Percentiles rank a stretch among this genome's conserved stretches.
phyloP scores from a whole-genome alignment of 2,888 invertebrate species.

The Gastrophysa polygoni region DNA sequence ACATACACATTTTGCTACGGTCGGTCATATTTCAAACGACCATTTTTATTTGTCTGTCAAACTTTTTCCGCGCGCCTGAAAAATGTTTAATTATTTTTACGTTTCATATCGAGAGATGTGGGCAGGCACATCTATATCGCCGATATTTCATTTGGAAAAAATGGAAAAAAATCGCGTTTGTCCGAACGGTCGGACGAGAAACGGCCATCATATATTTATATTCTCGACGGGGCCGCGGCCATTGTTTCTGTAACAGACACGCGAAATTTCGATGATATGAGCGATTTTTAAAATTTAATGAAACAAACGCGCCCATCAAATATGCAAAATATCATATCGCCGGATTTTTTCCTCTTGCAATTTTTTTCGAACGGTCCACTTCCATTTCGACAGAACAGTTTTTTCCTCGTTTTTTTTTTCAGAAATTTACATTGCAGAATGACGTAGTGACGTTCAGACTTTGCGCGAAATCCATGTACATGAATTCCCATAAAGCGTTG shows the following conservation, averaged over 20 bases:
- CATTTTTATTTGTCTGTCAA: slow-evolving; percentile 62
- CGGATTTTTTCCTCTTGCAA: slow-evolving; percentile 50
- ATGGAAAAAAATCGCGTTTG: slow-evolving; percentile 49
- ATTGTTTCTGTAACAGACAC: slow-evolving; percentile 56
- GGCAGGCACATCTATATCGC: slow-evolving; percentile 57
- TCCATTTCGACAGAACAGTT: slow-evolving; percentile 40
- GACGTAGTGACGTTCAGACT: slow-evolving; percentile 40
- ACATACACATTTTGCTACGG: slow-evolving; percentile 48
- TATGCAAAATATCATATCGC: slow-evolving; percentile 57
- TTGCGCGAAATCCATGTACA: slow-evolving; percentile 24
- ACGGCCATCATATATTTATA: slow-evolving; percentile 60
- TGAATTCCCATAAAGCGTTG: slow-evolving; percentile 8
- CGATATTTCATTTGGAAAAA: slow-evolving; percentile 61
- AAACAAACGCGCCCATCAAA: slow-evolving; percentile 57
- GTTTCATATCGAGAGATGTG: slow-evolving; percentile 59
- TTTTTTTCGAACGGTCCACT: slow-evolving; percentile 48
- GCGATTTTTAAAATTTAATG: slow-evolving; percentile 57
- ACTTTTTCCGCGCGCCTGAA: slow-evolving; percentile 61
- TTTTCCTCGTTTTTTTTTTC: slow-evolving; percentile 36
- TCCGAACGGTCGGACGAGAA: slow-evolving; percentile 44
- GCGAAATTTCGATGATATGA: slow-evolving; percentile 55
- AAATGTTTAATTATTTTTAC: slow-evolving; percentile 62
- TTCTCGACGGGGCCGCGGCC: slow-evolving; percentile 55
- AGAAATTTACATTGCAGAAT: slow-evolving; percentile 47
- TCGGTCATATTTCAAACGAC: slow-evolving; percentile 61